phyloP scores from a whole-genome alignment of 2,113 vertebrate genomes.

The Empidonax traillii region DNA sequence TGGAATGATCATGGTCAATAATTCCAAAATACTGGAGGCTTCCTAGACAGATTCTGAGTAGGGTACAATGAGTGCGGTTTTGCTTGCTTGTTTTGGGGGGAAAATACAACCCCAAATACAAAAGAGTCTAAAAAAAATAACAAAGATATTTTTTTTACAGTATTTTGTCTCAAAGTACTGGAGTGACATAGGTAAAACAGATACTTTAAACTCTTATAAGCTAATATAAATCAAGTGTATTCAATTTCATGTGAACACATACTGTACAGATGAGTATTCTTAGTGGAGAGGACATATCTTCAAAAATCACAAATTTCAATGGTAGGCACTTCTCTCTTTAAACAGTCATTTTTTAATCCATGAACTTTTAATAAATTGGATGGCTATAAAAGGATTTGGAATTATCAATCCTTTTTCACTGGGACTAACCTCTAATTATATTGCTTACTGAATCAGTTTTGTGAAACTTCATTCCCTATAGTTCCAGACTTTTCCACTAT shows the following conservation, averaged over 20 bases:
- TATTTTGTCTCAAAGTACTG: neutral
- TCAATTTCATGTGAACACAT: neutral
- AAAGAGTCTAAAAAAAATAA: neutral
- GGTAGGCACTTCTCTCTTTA: neutral
- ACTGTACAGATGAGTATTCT: neutral
- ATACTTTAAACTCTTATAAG: neutral
- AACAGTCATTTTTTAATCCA: neutral
- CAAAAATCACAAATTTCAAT: neutral
- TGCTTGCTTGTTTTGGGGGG: neutral
- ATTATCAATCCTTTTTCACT: neutral
- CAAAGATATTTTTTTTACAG: accelerated
- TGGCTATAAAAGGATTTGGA: neutral
- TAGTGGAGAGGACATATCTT: neutral
- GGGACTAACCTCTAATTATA: neutral
- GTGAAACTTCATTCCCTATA: neutral
- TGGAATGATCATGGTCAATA: neutral
- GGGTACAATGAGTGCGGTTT: neutral
- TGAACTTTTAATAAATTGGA: neutral
- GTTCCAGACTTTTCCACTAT: neutral
- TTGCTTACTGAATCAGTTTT: neutral
- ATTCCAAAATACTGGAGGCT: neutral
- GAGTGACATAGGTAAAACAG: neutral
- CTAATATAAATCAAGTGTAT: neutral
- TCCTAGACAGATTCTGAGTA: neutral
- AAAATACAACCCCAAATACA: neutral